Base-by-base conservation (phyloP, 2,888 invertebrate species). In the Thera britannica region DNA sequence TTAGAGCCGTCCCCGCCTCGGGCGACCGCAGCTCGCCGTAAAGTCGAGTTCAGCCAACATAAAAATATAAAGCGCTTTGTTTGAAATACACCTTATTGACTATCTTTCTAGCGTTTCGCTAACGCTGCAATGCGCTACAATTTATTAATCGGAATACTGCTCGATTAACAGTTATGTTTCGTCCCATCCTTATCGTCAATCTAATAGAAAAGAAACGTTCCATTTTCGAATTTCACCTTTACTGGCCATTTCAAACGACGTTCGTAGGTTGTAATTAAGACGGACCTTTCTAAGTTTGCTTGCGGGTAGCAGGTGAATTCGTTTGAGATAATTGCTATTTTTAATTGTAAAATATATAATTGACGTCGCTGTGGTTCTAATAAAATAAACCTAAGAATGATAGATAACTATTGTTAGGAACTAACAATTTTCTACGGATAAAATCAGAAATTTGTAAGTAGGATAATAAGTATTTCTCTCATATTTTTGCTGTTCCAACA, bases 1-100 rank as follows among this genome's bases (percentile, higher is more conserved):
- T 92, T 91, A 92, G 91, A 90, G 85, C 86, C 81, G 83, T 81
- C 82, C 75, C 79, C 79, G 90, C 91, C 90, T 83, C 86, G 81
- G 90, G 90, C 83, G 84, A 88, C 89, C 89, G 86, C 90, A 86
- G 79, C 79, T 72, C 73, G 78, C 84, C 78, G 85, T 86, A 83
- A 85, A 85, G 82, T 81, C 76, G 81, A 83, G 79, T 77, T 75
- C 44, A 46, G 68, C 71, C 63, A 75, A 77, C 78, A 78, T 83
- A 83, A 77, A 83, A 83, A 82, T 83, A 84, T 82, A 82, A 8
- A 84, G 80, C 81, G 51, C 54, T 67, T 56, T 57, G 66, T 66
- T 60, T 66, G 60, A 66, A 64, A 70, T 66, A 52, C 58, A 55
- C 58, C 62, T 62, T 68, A 68, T 78, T 75, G 80, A 77, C 78